Conservation (phyloP, 2,113 vertebrate genomes). For the Centropus bengalensis region DNA sequence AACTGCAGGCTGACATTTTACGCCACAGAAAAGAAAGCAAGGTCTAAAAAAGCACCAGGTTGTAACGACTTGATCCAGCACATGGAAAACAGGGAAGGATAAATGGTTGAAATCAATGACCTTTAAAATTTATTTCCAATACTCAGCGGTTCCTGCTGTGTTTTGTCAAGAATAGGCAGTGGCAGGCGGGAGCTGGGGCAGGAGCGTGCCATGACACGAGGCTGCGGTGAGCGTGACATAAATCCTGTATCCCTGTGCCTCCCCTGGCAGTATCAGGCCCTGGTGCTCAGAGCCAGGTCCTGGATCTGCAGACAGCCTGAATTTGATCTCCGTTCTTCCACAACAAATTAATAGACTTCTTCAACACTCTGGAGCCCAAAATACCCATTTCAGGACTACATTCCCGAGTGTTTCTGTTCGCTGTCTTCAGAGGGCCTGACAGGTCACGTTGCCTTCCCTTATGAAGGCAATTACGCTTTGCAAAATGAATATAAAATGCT, state of each 20-base stretch:
- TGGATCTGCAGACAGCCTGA: background rate
- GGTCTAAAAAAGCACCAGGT: background rate
- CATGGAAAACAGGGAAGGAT: background rate
- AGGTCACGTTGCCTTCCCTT: background rate
- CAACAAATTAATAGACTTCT: background rate
- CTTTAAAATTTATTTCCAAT: constrained; percentile 15
- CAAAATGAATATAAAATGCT: background rate
- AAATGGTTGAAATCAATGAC: background rate
- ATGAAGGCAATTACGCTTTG: background rate
- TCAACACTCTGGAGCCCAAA: background rate
- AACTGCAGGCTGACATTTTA: background rate
- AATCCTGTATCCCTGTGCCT: background rate
- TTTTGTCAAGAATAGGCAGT: background rate
- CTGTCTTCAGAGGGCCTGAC: background rate
- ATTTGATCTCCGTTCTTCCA: background rate
- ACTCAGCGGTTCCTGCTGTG: background rate
- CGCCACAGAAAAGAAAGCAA: background rate
- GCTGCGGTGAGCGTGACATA: background rate
- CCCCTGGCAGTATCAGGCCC: background rate
- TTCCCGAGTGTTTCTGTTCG: background rate
- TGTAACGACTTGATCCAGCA: background rate
- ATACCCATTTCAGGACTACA: background rate
- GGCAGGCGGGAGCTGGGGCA: background rate
- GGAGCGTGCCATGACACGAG: background rate
- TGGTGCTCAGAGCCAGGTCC: background rate